Evolutionary conservation across 2,797 vertebrate species (phyloP), one percentile per base, ranked within the genome.

Genomic region (Chelidonichthys spinosus): DNA sequence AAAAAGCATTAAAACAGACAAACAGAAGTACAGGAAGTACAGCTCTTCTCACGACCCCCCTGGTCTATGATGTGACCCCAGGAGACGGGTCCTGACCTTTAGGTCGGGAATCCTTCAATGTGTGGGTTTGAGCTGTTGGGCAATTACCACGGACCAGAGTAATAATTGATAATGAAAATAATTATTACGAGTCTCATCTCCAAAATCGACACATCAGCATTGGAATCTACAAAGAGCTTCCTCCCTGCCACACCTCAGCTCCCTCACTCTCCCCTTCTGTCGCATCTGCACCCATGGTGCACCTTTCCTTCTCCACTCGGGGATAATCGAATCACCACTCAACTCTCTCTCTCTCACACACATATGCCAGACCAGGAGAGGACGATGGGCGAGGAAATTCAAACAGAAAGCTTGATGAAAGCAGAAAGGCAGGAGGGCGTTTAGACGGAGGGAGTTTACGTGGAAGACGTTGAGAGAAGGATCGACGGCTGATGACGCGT

Each of bases 281-380:
- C 73, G 71, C 84, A 85, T 86, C 85, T 66, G 52, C 59, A 78
- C 74, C 74, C 78, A 73, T 84, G 83, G 74, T 82, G 59, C 81
- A 72, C 73, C 76, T 74, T 77, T 72, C 53, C 64, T 40, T 47
- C 36, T 71, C 56, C 63, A 43, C 81, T 80, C 43, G 42, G 72
- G 62, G 77, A 85, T 91, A 93, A 92, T 91, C 90, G 87, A 90
- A 92, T 92, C 90, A 93, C 80, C 65, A 61, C 77, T 83, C 84
- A 76, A 83, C 92, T 76, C 69, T 4, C 60, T 52, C 59, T 3
- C 53, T 42, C 40, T 9, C 54, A 5, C 55, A 0, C 47, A 1
- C 60, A 3, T 43, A 25, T 25, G 25, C 25, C 25, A 25, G 25
- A 25, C 25, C 25, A 25, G 25, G 69, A 7, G 43, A 72, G 40